phyloP scores from a whole-genome alignment of 1,140 invertebrate species.

The Elysia chlorotica region DNA sequence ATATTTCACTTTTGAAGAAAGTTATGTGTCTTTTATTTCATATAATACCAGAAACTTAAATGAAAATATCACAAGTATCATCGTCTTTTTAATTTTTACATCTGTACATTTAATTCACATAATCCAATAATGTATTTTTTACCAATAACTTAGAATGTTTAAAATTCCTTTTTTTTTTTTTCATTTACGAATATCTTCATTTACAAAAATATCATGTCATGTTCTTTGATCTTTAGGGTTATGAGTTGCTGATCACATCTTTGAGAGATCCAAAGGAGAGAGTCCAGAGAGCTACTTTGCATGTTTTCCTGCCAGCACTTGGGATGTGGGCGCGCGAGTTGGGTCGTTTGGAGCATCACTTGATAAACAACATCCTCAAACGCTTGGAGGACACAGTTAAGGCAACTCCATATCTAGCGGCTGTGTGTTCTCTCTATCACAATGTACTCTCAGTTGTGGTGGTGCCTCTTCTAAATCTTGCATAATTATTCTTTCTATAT shows the following conservation, averaged over 20 bases:
- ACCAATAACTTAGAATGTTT: too few relatives aligned
- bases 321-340: slow-evolving; percentile 72
- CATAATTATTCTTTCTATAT: neutral
- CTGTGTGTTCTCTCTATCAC: neutral
- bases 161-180: too few relatives aligned
- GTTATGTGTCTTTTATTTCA: too few relatives aligned
- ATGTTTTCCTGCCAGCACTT: slow-evolving; percentile 60
- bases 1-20: too few relatives aligned
- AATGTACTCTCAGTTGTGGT: slow-evolving; percentile 9
- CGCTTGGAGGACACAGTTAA: slow-evolving; percentile 59
- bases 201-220: too few relatives aligned
- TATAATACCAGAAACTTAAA: too few relatives aligned
- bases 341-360: slow-evolving; percentile 61
- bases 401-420: slow-evolving; percentile 35
- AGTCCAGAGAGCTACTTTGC: slow-evolving; percentile 59
- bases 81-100: too few relatives aligned
- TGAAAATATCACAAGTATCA: too few relatives aligned
- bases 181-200: too few relatives aligned
- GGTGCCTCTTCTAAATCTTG: neutral
- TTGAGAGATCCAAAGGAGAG: slow-evolving; percentile 49
- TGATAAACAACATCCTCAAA: slow-evolving; percentile 53
- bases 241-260: slow-evolving; percentile 46
- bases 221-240: slow-evolving; percentile 38
- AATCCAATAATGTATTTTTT: too few relatives aligned
- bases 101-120: too few relatives aligned